Evolutionary conservation across 1,140 invertebrate species (phyloP).

Genomic region (Trachymyrmex septentrionalis): DNA sequence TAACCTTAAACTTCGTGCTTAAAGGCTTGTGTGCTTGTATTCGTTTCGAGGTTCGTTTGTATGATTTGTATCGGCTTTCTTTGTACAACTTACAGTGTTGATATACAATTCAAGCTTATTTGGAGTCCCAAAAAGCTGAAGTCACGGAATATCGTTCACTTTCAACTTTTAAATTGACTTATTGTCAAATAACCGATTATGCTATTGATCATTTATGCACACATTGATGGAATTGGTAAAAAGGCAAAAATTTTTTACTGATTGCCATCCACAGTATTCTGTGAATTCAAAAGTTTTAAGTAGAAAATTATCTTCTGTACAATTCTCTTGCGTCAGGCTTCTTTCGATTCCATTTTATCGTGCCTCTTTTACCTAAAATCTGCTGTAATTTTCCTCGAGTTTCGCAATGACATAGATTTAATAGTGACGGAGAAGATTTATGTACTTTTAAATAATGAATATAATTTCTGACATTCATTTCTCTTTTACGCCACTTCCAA

Average conservation of each 20-base stretch:
- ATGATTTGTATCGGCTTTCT: constrained; percentile 38
- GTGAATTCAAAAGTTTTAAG: constrained; percentile 46
- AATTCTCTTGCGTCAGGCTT: constrained; percentile 46
- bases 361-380: constrained; percentile 40
- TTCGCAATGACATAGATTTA: constrained; percentile 31
- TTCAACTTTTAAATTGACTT: background rate
- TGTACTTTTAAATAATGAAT: constrained; percentile 45
- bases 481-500: constrained; percentile 56
- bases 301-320: constrained; percentile 43
- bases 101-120: constrained; percentile 15
- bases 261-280: background rate
- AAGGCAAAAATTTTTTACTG: background rate
- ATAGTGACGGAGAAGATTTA: constrained; percentile 35
- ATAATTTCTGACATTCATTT: constrained; percentile 56
- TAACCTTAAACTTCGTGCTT: constrained; percentile 70
- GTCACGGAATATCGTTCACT: constrained; percentile 15
- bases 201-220: background rate
- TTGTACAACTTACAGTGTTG: constrained; percentile 24
- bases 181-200: background rate
- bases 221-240: background rate
- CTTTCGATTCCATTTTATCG: constrained; percentile 18
- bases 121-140: constrained; percentile 6
- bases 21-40: constrained; percentile 69
- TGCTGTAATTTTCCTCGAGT: constrained; percentile 36
- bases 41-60: constrained; percentile 41